These are phyloP conservation scores for Halesus radiatus DNA, from an alignment of 1,140 invertebrate genomes.

Conservation along the genomic window DNA sequence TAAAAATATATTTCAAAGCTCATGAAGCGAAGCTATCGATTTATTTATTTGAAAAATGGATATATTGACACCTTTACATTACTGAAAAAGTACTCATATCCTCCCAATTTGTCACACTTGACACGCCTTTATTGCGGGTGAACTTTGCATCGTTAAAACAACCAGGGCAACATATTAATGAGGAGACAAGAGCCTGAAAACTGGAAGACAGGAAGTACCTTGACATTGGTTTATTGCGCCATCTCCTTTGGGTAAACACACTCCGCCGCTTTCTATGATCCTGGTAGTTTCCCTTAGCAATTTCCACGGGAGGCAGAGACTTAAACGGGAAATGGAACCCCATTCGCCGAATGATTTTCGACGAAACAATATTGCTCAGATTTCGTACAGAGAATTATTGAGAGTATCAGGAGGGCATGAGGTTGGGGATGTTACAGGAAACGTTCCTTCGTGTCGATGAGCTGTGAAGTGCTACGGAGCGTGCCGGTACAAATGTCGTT, in stretches of 20 bases:
- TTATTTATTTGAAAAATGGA: too few species aligned
- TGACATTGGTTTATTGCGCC: constrained; percentile 49
- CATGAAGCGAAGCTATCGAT: too few species aligned
- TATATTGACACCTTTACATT: too few species aligned
- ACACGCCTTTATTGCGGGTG: background rate
- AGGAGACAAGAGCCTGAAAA: background rate
- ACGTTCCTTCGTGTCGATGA: constrained; percentile 22
- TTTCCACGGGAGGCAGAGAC: constrained; percentile 28
- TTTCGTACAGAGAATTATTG: constrained; percentile 15
- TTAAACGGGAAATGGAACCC: constrained; percentile 41
- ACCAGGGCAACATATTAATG: constrained; percentile 26
- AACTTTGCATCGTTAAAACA: constrained; percentile 1
- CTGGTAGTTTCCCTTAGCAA: constrained; percentile 31
- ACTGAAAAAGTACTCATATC: too few species aligned
- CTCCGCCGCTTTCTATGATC: constrained; percentile 30
- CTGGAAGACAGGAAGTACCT: constrained; percentile 34
- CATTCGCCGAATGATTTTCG: constrained; percentile 36
- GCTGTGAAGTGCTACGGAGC: constrained; percentile 36
- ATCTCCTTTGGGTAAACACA: constrained; percentile 45
- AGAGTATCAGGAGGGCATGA: constrained; percentile 14
- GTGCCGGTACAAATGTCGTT: constrained; percentile 35
- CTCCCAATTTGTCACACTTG: too few species aligned
- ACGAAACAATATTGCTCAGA: constrained; percentile 29
- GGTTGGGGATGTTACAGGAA: constrained; percentile 37
- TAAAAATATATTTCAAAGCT: too few species aligned